Conservation (phyloP, 1,140 invertebrate genomes). For the Fopius arisanus region DNA sequence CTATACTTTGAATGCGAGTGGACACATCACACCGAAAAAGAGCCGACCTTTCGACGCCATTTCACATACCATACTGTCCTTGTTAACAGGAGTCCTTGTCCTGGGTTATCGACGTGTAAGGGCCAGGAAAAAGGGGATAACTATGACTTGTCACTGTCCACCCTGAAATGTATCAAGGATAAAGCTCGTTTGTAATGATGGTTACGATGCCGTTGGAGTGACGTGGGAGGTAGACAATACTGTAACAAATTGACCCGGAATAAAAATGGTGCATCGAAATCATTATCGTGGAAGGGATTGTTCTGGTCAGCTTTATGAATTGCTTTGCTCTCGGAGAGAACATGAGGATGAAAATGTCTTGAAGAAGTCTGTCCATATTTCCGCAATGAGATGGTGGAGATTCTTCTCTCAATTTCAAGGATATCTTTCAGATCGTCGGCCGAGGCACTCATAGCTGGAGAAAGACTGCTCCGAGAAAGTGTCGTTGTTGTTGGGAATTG, state of each 20-base stretch:
- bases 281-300: too few species aligned
- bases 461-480: not conserved
- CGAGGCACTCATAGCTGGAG: not conserved
- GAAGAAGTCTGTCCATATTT: not conserved
- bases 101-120: not conserved
- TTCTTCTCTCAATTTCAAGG: not conserved
- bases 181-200: not conserved
- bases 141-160: not conserved
- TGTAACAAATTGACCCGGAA: not conserved
- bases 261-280: too few species aligned
- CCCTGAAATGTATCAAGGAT: not conserved
- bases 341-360: not conserved
- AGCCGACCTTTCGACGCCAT: not conserved
- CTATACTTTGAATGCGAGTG: not conserved
- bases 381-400: not conserved
- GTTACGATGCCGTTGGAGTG: not conserved
- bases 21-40: not conserved
- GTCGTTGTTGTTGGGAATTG: constrained; percentile 4
- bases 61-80: not conserved
- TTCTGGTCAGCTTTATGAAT: not conserved
- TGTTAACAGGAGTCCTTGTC: not conserved
- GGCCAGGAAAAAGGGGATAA: not conserved
- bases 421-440: not conserved
- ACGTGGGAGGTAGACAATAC: not conserved
- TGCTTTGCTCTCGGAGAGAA: not conserved